These are phyloP conservation scores for Petroica traversi DNA, from an alignment of 2,113 vertebrate genomes.

Conservation along the genomic window DNA sequence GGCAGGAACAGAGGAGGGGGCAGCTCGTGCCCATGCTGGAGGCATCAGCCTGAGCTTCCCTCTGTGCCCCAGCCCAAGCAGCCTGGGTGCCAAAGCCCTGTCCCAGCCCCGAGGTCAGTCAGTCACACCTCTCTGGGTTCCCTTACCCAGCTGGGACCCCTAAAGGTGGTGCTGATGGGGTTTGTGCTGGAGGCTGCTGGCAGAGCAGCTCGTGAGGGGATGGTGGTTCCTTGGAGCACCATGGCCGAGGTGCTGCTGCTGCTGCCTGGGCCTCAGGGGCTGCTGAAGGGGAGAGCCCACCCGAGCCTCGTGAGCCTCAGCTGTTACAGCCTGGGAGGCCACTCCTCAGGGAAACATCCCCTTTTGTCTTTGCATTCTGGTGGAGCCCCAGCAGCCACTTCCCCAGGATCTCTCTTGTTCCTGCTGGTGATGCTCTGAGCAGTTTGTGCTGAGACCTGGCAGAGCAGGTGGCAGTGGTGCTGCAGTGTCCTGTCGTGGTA, in stretches of 20 bases:
- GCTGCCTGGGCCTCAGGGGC: too few species aligned
- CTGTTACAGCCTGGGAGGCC: neutral
- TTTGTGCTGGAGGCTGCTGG: neutral
- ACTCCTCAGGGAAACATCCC: neutral
- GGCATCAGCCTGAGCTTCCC: neutral
- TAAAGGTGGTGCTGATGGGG: neutral
- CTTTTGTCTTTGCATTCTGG: neutral
- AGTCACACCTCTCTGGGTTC: accelerated
- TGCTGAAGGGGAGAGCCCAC: neutral
- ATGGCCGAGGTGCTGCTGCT: accelerated
- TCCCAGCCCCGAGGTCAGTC: accelerated
- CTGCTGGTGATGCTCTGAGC: neutral
- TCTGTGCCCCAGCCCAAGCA: neutral
- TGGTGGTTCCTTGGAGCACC: neutral
- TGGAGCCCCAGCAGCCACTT: neutral
- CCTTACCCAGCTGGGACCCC: neutral
- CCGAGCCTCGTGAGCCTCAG: accelerated
- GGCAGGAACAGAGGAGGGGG: neutral
- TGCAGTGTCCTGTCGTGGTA: neutral
- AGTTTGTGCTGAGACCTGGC: neutral
- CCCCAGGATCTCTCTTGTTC: neutral
- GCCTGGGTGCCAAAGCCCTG: neutral
- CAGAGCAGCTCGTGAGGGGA: neutral
- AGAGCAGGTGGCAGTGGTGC: neutral
- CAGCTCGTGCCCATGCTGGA: accelerated